Conservation (phyloP, 2,113 vertebrate species). For the Percina caprodes region DNA sequence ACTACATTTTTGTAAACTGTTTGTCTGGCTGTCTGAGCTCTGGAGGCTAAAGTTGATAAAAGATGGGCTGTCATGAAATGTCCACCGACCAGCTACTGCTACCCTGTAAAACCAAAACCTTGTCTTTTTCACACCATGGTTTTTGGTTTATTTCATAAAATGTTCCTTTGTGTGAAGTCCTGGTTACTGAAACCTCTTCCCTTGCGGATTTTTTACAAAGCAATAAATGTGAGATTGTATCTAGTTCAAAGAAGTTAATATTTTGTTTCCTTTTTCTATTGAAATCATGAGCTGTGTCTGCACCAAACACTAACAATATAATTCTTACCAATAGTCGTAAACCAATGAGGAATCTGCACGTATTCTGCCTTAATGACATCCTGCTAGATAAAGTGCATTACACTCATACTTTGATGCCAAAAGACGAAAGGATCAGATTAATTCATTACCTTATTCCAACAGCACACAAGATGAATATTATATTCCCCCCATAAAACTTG, state of each 20-base stretch:
- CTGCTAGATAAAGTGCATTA: conserved; percentile 63
- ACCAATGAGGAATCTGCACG: conserved; percentile 29
- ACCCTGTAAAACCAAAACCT: not conserved
- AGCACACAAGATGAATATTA: conserved; percentile 69
- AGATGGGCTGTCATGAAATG: not conserved
- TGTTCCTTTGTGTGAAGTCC: not conserved
- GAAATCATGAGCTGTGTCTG: conserved; percentile 33
- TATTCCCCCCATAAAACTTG: conserved; percentile 69
- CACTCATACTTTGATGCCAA: conserved; percentile 58
- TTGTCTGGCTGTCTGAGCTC: conserved; percentile 44
- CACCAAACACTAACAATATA: conserved; percentile 15
- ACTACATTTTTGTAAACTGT: conserved; percentile 57
- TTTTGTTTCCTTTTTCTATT: conserved; percentile 33
- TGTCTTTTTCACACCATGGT: not conserved
- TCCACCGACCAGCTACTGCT: not conserved
- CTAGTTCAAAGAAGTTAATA: not conserved
- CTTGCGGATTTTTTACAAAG: not conserved
- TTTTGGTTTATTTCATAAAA: not conserved
- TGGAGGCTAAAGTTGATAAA: conserved; percentile 2
- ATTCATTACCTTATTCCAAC: conserved; percentile 67
- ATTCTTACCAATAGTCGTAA: conserved; percentile 36
- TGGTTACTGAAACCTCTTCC: not conserved
- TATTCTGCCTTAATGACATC: conserved; percentile 58
- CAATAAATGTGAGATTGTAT: not conserved
- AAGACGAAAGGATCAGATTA: conserved; percentile 61